A percentile compares a stretch with the other conserved stretches of the same genome.
Evolutionary conservation across 2,113 vertebrate species (phyloP).

Genomic region (Puntigrus tetrazona): DNA sequence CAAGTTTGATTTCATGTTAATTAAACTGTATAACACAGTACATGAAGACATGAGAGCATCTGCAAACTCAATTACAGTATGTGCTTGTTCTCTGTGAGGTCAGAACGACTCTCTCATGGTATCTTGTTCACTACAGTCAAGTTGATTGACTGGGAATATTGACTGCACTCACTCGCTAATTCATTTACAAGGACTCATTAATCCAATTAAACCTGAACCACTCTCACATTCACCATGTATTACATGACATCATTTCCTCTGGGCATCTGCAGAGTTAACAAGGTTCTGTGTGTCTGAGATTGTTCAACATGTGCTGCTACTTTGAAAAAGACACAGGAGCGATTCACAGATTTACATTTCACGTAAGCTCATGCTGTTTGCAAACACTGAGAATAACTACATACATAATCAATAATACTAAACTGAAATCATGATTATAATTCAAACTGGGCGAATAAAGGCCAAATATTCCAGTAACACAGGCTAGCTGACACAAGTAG

Average conservation of each 20-base stretch:
- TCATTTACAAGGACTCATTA: constrained; percentile 38
- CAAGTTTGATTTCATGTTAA: neutral
- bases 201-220: constrained; percentile 24
- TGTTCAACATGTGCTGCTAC: constrained; percentile 1
- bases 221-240: neutral
- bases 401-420: neutral
- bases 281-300: neutral
- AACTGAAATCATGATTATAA: no score
- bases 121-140: constrained; percentile 33
- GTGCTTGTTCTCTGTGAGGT: neutral
- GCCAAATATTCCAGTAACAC: neutral
- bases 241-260: constrained; percentile 20
- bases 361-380: neutral
- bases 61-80: constrained; percentile 4
- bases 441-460: neutral
- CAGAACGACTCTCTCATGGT: constrained; percentile 8
- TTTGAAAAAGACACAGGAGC: neutral
- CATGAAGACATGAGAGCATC: neutral
- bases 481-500: neutral
- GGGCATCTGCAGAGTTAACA: neutral
- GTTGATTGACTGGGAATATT: constrained; percentile 24
- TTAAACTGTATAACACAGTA: neutral
- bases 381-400: neutral
- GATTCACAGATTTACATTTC: neutral
- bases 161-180: constrained; percentile 43